These are phyloP conservation scores for Dendropsophus ebraccatus DNA, from an alignment of 2,113 vertebrate species.

Conservation along the genomic window DNA sequence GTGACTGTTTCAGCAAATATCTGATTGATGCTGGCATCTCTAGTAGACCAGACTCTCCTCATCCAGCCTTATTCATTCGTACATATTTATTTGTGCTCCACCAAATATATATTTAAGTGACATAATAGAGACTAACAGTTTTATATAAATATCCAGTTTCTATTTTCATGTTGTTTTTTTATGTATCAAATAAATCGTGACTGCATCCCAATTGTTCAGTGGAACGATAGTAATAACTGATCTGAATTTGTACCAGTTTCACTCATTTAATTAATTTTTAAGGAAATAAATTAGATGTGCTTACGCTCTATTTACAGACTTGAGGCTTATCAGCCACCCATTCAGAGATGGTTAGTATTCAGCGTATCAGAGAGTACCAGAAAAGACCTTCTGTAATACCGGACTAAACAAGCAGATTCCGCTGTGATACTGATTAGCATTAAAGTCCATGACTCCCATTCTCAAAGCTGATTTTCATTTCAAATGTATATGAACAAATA, in stretches of 20 bases:
- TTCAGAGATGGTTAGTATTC: background rate
- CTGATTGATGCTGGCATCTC: constrained; percentile 11
- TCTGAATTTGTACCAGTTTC: too few species aligned
- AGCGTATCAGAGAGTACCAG: background rate
- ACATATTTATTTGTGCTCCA: background rate
- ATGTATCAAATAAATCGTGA: background rate
- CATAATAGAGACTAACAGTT: background rate
- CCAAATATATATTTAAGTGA: background rate
- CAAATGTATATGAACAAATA: too few species aligned
- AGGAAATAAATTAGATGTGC: background rate
- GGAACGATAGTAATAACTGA: background rate
- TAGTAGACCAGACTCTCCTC: background rate
- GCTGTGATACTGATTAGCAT: too few species aligned
- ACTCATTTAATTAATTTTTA: background rate
- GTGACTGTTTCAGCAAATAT: background rate
- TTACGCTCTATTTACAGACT: background rate
- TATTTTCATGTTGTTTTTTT: background rate
- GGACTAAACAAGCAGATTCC: background rate
- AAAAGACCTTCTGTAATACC: background rate
- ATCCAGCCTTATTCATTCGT: background rate
- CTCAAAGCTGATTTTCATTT: too few species aligned
- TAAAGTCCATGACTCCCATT: too few species aligned
- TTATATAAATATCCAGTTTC: background rate
- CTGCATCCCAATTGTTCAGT: background rate
- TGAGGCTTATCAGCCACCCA: background rate